Conservation (phyloP, 2,888 invertebrate genomes). For the Parnassius glacialis region DNA sequence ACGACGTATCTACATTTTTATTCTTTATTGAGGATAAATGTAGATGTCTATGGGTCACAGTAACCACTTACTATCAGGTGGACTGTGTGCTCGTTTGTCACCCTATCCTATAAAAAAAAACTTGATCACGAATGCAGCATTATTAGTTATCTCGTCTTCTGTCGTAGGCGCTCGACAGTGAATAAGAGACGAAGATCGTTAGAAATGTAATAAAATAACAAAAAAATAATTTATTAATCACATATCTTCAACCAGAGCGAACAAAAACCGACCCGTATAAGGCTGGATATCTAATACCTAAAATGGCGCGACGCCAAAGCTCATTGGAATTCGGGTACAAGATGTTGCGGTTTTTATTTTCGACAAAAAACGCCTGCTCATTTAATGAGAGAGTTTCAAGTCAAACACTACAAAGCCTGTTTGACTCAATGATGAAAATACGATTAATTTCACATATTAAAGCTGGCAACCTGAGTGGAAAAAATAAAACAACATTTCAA, state of each 20-base stretch:
- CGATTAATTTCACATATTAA: no score
- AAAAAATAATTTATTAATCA: constrained; percentile 20
- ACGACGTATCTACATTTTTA: no score
- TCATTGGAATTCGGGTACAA: constrained; percentile 25
- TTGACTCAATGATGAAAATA: constrained; percentile 1
- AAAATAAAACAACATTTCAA: no score
- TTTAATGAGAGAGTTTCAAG: constrained; percentile 20
- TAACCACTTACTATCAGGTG: no score
- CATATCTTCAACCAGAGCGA: constrained; percentile 6
- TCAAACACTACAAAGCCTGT: constrained; percentile 4
- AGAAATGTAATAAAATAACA: constrained; percentile 18
- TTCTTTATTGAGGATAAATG: no score
- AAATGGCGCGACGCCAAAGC: constrained; percentile 25
- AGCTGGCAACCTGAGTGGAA: no score
- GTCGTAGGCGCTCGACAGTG: no score
- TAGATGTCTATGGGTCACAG: no score
- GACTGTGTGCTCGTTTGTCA: no score
- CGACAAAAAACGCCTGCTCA: constrained; percentile 18
- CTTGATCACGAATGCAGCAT: no score
- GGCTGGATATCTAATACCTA: constrained; percentile 25
- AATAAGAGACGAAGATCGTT: background rate
- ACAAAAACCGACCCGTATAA: constrained; percentile 20
- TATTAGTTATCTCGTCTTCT: no score
- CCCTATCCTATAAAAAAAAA: no score
- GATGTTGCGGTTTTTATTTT: constrained; percentile 20